Percentiles rank a stretch among this genome's conserved stretches.
Evolutionary conservation across 1,140 invertebrate genomes (phyloP).

Genomic region (Temnothorax curvispinosus): DNA sequence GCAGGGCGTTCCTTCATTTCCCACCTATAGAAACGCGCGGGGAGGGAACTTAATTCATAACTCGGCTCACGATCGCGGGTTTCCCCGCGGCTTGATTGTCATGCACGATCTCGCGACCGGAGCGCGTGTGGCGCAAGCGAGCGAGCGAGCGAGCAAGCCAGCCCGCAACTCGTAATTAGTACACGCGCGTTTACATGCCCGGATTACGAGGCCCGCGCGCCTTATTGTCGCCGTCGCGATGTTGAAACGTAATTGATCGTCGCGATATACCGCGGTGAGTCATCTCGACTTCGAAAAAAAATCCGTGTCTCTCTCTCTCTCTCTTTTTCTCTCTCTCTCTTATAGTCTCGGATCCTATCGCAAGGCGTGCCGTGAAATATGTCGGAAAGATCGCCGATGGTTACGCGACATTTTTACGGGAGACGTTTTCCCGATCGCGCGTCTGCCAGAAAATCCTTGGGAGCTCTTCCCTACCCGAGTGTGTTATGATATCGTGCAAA

Average conservation of each 20-base stretch:
- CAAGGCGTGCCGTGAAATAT: background rate
- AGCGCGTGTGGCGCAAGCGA: conserved; percentile 47
- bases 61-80: conserved; percentile 57
- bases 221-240: conserved; percentile 64
- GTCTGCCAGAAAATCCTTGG: background rate
- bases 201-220: conserved; percentile 33
- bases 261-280: conserved; percentile 47
- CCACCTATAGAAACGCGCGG: background rate
- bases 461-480: too few relatives aligned
- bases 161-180: conserved; percentile 35
- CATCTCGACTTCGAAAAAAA: background rate
- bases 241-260: conserved; percentile 66
- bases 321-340: background rate
- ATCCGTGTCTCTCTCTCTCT: background rate
- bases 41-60: conserved; percentile 59
- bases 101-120: conserved; percentile 62
- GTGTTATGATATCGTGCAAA: background rate
- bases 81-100: conserved; percentile 61
- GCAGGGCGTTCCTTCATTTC: conserved; percentile 24
- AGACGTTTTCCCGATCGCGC: background rate
- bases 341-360: background rate
- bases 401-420: too few relatives aligned
- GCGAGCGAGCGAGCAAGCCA: conserved; percentile 22
- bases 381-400: background rate
- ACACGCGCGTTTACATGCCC: conserved; percentile 22